phyloP scores from a whole-genome alignment of 2,113 vertebrate genomes.

The Cyanoramphus novaezelandiae region DNA sequence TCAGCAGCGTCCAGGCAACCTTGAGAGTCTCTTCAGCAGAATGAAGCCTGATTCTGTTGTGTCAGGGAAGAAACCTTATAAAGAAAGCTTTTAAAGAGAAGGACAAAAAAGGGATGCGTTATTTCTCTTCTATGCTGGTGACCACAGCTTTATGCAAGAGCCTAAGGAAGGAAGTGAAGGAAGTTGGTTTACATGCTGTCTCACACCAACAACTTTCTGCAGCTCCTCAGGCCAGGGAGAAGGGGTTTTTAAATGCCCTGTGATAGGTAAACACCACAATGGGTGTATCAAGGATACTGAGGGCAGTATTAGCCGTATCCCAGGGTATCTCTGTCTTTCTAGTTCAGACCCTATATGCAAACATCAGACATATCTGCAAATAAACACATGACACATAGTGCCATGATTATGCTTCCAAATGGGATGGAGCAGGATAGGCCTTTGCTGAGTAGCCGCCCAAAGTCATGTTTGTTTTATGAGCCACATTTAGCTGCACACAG shows the following conservation, averaged over 20 bases:
- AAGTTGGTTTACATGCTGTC: neutral
- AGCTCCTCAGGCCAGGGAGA: neutral
- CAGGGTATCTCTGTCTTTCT: neutral
- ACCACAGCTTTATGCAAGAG: neutral
- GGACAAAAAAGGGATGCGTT: neutral
- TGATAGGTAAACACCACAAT: neutral
- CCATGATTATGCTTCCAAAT: neutral
- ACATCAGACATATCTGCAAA: neutral
- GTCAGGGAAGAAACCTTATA: neutral
- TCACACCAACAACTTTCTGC: neutral
- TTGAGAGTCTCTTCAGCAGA: neutral
- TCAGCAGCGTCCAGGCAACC: neutral
- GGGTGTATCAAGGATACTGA: neutral
- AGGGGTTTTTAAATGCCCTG: neutral
- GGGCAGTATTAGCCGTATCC: neutral
- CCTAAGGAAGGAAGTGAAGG: constrained; percentile 60
- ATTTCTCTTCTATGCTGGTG: neutral
- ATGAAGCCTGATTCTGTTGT: neutral
- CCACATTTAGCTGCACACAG: neutral
- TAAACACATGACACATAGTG: fast-evolving
- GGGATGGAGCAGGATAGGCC: neutral
- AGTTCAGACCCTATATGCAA: neutral
- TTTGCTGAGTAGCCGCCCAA: neutral
- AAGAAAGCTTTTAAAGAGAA: neutral
- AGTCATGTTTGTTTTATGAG: neutral